These are phyloP conservation scores for Octopus bimaculoides DNA, from an alignment of 1,140 invertebrate genomes.

Conservation along the genomic window DNA sequence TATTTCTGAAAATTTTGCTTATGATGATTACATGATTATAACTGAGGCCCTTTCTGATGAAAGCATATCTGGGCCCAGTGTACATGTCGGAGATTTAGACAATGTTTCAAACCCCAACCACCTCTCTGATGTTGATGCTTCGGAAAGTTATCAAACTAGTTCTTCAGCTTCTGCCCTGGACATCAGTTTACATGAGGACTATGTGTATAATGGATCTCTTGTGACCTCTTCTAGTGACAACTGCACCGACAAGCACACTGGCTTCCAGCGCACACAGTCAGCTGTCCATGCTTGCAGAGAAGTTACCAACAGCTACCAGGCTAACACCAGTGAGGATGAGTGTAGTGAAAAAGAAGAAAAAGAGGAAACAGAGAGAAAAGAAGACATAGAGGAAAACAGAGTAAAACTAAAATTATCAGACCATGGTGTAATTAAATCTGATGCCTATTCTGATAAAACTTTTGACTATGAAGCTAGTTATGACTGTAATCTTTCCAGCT, in stretches of 20 bases:
- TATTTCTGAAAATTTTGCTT: constrained; percentile 1
- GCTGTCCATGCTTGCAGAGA: too few species aligned
- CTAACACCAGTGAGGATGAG: neutral
- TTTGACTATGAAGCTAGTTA: neutral
- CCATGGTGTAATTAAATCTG: constrained; percentile 1
- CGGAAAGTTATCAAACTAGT: neutral
- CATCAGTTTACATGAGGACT: neutral
- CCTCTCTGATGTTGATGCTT: neutral
- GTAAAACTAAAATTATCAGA: neutral
- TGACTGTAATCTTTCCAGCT: neutral
- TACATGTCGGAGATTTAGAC: neutral
- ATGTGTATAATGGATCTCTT: neutral
- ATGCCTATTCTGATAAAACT: neutral
- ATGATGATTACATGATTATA: constrained; percentile 6
- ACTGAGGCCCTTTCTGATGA: neutral
- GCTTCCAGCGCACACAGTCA: too few species aligned
- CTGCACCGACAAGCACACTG: too few species aligned
- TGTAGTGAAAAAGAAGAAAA: neutral
- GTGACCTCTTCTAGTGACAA: neutral
- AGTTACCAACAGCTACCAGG: too few species aligned
- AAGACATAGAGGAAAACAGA: too few species aligned
- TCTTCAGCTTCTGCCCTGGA: neutral
- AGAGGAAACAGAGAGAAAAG: neutral
- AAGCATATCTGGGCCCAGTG: neutral
- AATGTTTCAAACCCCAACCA: neutral